These are phyloP conservation scores for Lacerta agilis DNA, from an alignment of 2,797 vertebrate genomes.

Conservation along the genomic window DNA sequence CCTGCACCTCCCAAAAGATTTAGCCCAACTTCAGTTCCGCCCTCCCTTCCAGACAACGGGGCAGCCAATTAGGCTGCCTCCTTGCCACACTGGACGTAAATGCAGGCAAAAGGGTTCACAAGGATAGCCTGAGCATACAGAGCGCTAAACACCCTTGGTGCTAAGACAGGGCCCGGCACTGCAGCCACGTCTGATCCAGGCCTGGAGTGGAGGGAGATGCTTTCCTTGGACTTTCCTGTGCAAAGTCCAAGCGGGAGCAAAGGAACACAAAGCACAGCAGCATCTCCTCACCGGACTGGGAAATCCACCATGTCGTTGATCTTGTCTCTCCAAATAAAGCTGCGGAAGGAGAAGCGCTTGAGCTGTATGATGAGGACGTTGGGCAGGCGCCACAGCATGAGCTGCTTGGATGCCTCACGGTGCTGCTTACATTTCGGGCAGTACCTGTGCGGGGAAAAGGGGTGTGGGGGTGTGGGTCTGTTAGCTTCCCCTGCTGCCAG, in stretches of 20 bases:
- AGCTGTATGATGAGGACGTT: conserved; percentile 98
- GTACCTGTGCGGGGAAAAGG: conserved; percentile 82
- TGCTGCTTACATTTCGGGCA: conserved; percentile 99
- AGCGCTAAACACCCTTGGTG: not conserved
- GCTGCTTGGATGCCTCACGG: conserved; percentile 95
- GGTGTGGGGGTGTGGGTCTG: not conserved
- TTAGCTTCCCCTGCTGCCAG: not conserved
- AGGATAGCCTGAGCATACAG: not conserved
- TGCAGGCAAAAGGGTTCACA: not conserved
- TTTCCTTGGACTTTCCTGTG: not conserved
- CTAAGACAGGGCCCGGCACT: not conserved
- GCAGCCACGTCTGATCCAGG: not conserved
- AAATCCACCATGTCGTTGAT: conserved; percentile 99
- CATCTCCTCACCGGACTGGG: conserved; percentile 88
- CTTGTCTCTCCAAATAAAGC: conserved; percentile 99
- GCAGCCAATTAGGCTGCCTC: not conserved
- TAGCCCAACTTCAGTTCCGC: not conserved
- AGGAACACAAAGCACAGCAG: not conserved
- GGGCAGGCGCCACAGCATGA: conserved; percentile 95
- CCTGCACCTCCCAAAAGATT: not conserved
- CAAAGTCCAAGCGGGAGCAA: not conserved
- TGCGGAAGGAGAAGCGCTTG: conserved; percentile 98
- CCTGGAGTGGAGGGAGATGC: not conserved
- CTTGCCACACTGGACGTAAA: not conserved
- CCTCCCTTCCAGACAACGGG: not conserved